Evolutionary conservation across 30 jellyfish, hydroid and myxozoan species (phyloP), one percentile per base, ranked within the genome.

Genomic region (Turritopsis dohrnii): DNA sequence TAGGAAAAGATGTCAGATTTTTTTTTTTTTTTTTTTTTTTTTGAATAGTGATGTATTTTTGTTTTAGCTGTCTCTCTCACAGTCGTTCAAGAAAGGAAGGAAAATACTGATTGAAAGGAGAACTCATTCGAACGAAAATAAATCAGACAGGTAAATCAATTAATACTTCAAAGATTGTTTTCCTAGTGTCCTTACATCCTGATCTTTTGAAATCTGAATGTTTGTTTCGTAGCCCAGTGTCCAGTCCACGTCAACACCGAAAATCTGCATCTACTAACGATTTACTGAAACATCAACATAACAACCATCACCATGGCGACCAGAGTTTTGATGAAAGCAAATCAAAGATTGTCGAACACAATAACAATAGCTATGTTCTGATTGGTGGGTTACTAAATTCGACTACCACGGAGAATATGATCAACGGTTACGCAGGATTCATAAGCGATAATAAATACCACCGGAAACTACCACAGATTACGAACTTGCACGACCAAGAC

Each of bases 381-480:
- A 41, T 41, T 41, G 60, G 60, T 41, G 60, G 13, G 13, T 41
- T 13, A 41, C 60, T 41, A 13, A 41, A 13, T 41, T 41, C 60
- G 5, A 41, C 85, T 52, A 52, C 71, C 30, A 26, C 85, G 25
- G 85, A 77, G 85, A 20, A 29, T 7, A 60, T 77, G 30, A 60
- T 77, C 28, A 77, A 77, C 29, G 85, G 85, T 52, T 77, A 77
- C 20, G 85, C 85, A 24, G 85, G 85, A 0, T 77, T 77, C 74
- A 77, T 77, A 0, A 77, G 72, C 30, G 72, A 77, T 53, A 77
- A 77, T 29, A 77, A 77, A 77, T 29, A 29, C 74, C 85, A 77
- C 77, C 77, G 77, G 19, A 69, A 69, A 27, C 19, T 69, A 69
- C 77, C 77, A 69, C 77, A 69, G 77, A 69, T 27, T 7, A 69